Conservation (phyloP, 2,797 vertebrate genomes). For the Capromys pilorides region DNA sequence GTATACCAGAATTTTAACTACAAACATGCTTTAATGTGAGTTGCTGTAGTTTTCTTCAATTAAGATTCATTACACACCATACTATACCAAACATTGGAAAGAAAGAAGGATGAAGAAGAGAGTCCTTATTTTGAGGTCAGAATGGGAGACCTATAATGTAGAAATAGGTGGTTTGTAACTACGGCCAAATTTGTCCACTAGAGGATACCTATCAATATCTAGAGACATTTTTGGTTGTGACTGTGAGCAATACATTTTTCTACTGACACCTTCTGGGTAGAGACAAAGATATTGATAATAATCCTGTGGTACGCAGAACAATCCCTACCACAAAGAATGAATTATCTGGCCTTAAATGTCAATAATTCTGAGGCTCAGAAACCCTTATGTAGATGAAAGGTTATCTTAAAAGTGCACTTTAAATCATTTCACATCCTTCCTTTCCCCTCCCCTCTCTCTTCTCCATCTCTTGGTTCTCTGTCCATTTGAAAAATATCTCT, state of each 20-base stretch:
- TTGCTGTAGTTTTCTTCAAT: slow-evolving; percentile 26
- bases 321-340: not conserved
- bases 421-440: not conserved
- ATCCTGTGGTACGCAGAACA: not conserved
- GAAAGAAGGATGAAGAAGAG: slow-evolving; percentile 26
- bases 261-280: not conserved
- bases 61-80: not conserved
- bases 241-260: not conserved
- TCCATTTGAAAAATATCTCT: not conserved
- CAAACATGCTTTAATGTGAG: slow-evolving; percentile 38
- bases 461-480: not conserved
- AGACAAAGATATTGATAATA: not conserved
- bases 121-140: not conserved
- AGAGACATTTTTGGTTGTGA: not conserved
- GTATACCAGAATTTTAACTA: slow-evolving; percentile 14
- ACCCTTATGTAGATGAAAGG: not conserved
- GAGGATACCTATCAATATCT: not conserved
- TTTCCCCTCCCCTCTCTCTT: not conserved
- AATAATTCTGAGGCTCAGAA: not conserved
- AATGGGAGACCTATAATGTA: not conserved
- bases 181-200: not conserved
- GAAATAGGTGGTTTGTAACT: not conserved
- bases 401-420: not conserved
- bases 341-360: not conserved
- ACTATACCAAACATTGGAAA: not conserved